Conservation (phyloP, 1,140 invertebrate species). For the Pogonus chalceus region DNA sequence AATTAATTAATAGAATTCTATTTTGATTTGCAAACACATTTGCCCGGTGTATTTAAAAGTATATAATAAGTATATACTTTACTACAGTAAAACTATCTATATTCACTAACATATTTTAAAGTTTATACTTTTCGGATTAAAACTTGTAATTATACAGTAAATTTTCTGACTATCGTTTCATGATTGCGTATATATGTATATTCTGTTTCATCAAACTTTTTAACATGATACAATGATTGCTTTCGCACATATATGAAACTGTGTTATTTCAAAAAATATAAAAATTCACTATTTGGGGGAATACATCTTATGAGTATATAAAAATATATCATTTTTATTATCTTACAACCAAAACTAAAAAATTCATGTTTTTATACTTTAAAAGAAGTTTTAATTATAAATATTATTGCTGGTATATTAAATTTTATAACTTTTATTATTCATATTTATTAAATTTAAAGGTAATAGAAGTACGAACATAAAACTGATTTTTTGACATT, state of each 20-base stretch:
- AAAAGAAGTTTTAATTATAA: too few species aligned
- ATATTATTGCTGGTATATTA: too few species aligned
- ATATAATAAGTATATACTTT: neutral
- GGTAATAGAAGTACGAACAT: too few species aligned
- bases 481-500: too few species aligned
- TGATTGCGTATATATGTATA: constrained; percentile 1
- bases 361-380: neutral
- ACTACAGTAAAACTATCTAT: constrained; percentile 2
- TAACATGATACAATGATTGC: neutral
- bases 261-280: neutral
- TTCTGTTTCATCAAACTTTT: neutral
- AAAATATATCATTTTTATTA: neutral
- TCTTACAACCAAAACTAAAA: neutral
- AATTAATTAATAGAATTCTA: neutral
- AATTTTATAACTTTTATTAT: too few species aligned
- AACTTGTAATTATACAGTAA: neutral
- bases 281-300: neutral
- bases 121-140: constrained; percentile 6
- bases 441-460: too few species aligned
- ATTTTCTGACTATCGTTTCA: neutral
- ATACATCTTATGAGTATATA: neutral
- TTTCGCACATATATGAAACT: neutral
- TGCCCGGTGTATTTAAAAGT: neutral
- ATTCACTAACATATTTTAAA: constrained; percentile 3
- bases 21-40: neutral